These are phyloP conservation scores for Pelagia noctiluca DNA, from an alignment of 30 jellyfish, hydroid and myxozoan species.

Conservation along the genomic window DNA sequence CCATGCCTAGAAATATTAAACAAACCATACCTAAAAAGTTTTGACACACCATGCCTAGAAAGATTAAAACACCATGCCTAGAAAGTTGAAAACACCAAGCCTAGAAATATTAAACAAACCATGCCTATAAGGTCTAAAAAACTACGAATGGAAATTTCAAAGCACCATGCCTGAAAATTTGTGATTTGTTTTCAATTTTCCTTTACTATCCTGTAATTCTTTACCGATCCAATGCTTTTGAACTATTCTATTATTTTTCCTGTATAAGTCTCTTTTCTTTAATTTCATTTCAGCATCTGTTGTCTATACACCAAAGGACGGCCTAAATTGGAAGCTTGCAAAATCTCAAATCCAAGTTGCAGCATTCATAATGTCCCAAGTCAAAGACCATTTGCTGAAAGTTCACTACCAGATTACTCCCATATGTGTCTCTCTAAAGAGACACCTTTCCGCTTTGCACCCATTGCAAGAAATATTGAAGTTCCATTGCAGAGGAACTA, in stretches of 20 bases:
- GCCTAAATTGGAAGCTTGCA: constrained; percentile 74
- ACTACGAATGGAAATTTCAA: too few species aligned
- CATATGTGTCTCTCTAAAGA: constrained; percentile 59
- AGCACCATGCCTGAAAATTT: too few species aligned
- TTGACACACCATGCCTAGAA: too few species aligned
- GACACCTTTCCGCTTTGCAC: constrained; percentile 72
- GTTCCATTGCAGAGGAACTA: constrained; percentile 85
- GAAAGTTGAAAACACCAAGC: too few species aligned
- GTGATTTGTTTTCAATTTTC: too few species aligned
- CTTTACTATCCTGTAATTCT: background rate
- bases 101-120: too few species aligned
- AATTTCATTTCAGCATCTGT: constrained; percentile 31
- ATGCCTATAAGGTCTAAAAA: too few species aligned
- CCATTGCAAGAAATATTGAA: constrained; percentile 71
- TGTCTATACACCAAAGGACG: constrained; percentile 79
- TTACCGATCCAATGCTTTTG: background rate
- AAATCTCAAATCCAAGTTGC: constrained; percentile 65
- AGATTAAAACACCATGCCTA: too few species aligned
- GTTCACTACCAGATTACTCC: constrained; percentile 75
- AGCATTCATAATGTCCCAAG: constrained; percentile 44
- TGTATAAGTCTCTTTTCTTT: background rate
- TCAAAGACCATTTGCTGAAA: constrained; percentile 76
- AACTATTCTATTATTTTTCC: background rate
- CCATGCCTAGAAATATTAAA: too few species aligned
- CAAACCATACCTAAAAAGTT: too few species aligned